Evolutionary conservation across 2,797 vertebrate genomes (phyloP), one percentile per base, ranked within the genome.

Genomic region (Pteropus rufus): DNA sequence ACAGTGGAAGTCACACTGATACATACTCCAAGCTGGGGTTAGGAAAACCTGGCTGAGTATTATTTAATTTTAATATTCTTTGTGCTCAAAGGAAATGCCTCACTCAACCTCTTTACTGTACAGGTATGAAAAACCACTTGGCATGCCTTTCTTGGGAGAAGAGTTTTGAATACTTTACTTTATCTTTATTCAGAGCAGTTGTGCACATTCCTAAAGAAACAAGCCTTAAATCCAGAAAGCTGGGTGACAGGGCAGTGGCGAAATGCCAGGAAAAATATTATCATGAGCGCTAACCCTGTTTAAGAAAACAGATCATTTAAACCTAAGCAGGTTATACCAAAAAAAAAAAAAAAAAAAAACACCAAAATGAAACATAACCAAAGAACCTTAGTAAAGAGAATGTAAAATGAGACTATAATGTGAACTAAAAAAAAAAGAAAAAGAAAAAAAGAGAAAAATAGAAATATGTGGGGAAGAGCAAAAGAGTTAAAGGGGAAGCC

Each of bases 151-250:
- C 70, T 94, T 46, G 39, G 77, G 90, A 96, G 76, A 97, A 92
- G 79, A 91, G 60, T 46, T 96, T 92, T 79, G 29, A 93, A 96
- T 96, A 96, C 85, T 90, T 97, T 70, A 14, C 89, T 94, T 97
- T 95, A 94, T 94, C 94, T 97, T 82, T 93, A 69, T 76, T 94
- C 70, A 80, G 85, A 97, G 65, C 36, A 94, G 76, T 87, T 88
- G 19, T 83, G 65, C 34, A 91, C 85, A 95, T 97, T 97, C 96
- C 95, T 97, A 90, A 93, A 93, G 93, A 95, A 97, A 92, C 90
- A 97, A 86, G 75, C 60, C 86, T 96, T 83, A 82, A 84, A 93
- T 93, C 52, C 67, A 95, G 89, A 96, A 36, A 94, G 62, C 56
- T 58, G 76, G 79, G 79, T 89, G 92, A 93, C 5, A 2, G 92